Base-by-base conservation (phyloP, 2,797 vertebrate genomes). In the Cynopterus sphinx region DNA sequence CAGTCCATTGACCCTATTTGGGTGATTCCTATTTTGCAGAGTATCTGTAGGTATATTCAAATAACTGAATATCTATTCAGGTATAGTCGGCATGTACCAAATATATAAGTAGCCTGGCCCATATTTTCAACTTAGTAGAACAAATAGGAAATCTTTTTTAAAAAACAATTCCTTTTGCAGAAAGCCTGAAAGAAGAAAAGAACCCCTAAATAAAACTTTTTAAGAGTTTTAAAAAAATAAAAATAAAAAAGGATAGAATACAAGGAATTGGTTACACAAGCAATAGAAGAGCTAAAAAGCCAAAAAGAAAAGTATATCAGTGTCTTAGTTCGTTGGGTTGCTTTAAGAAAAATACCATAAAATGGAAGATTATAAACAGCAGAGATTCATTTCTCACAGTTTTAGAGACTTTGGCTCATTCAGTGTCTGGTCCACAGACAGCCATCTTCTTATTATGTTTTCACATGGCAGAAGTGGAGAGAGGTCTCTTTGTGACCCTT, bases 121-220 rank as follows among this genome's bases (percentile, higher is more conserved):
- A 98, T 97, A 95, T 98, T 98, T 98, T 98, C 98, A 98, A 98
- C 97, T 96, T 95, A 97, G 97, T 98, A 98, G 98, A 97, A 94
- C 74, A 94, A 92, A 93, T 96, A 93, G 93, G 96, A 98, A 97
- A 63, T 98, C 97, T 31, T 97, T 98, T 98, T 97, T 85, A 63
- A 98, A 96, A 98, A 98, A 97, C 84, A 97, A 98, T 96, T 98
- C 98, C 93, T 98, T 98, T 98, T 98, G 96, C 98, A 98, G 97
- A 98, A 98, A 98, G 97, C 97, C 98, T 98, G 97, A 98, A 92
- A 98, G 98, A 94, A 98, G 98, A 98, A 98, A 98, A 97, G 97
- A 98, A 83, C 97, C 97, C 57, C 98, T 98, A 96, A 98, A 99
- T 99, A 99, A 99, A 99, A 98, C 98, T 98, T 97, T 99, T 98